A percentile compares a stretch with the other conserved stretches of the same genome.
phyloP scores from a whole-genome alignment of 2,888 invertebrate species.

The Drosophila greeni region DNA sequence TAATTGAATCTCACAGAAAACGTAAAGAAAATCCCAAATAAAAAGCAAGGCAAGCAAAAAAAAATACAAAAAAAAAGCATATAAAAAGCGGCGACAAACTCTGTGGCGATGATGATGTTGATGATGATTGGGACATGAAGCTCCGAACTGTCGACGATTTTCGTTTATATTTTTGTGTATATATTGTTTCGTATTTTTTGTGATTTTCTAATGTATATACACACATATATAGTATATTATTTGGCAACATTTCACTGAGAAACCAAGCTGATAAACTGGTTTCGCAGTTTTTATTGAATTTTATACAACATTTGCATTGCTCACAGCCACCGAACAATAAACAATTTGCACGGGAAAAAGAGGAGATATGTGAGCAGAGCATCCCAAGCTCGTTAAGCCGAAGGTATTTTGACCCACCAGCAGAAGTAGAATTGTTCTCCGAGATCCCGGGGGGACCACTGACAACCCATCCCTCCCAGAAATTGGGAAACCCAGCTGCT shows the following conservation, averaged over 20 bases:
- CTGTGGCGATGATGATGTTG: slow-evolving; percentile 19
- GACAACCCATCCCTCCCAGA: slow-evolving; percentile 3
- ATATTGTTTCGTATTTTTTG: slow-evolving; percentile 4
- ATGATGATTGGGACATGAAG: slow-evolving; percentile 49
- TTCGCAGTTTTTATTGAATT: slow-evolving; percentile 64
- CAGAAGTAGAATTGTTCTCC: slow-evolving; percentile 19
- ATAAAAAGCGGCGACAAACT: slow-evolving; percentile 36
- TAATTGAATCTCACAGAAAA: slow-evolving; percentile 62
- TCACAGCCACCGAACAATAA: slow-evolving; percentile 33
- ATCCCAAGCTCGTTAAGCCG: slow-evolving; percentile 36
- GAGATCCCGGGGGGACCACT: not conserved
- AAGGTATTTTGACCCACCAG: slow-evolving; percentile 64
- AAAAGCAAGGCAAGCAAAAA: slow-evolving; percentile 45
- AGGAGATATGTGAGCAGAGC: slow-evolving; percentile 18
- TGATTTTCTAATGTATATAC: slow-evolving; percentile 11
- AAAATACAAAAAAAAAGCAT: not conserved
- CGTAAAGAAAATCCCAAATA: slow-evolving; percentile 26
- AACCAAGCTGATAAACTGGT: slow-evolving; percentile 58
- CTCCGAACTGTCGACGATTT: slow-evolving; percentile 27
- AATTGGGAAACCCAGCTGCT: slow-evolving; percentile 1
- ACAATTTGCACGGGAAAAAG: slow-evolving; percentile 52
- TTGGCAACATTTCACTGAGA: slow-evolving; percentile 50
- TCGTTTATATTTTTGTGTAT: slow-evolving; percentile 4
- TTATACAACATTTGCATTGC: slow-evolving; percentile 62
- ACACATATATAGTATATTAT: slow-evolving; percentile 14